Evolutionary conservation across 1,140 invertebrate species (phyloP), one percentile per base, ranked within the genome.

Genomic region (Bombus terrestris): DNA sequence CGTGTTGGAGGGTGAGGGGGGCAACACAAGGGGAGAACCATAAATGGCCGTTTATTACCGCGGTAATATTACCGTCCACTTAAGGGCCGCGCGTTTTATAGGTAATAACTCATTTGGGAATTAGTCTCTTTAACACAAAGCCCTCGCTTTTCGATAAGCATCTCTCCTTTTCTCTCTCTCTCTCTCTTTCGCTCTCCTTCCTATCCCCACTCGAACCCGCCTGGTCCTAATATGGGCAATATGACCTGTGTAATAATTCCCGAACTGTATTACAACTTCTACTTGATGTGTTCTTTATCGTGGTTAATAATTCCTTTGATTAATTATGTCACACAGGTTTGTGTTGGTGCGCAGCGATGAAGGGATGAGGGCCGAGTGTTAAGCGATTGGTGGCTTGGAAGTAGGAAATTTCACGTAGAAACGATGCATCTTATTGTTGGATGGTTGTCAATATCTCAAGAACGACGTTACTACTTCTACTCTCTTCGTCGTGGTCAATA

Each of bases 1-100:
- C 78, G 59, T 6, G 41, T 18, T 77, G 57, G 28, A 22, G 28
- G n/a, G 32, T 43, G 76, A n/a, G 3, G 5, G 47, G 66, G 69
- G 69, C 41, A 53, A 22, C 47, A 53, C 47, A 59, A 78, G 47
- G 47, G 32, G 43, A 62, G 77, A 81, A 39, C 81, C 93, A 93
- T 94, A 94, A 94, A 94, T 91, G 93, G 85, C 87, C 92, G 88
- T 94, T 94, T 94, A 94, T 94, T 93, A 93, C 93, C 84, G 82
- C 89, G 90, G 90, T 92, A 93, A 93, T 93, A 93, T 93, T 93
- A 93, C 92, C 92, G 88, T 92, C 91, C 92, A 91, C 88, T 92
- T 88, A 90, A 93, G 90, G 88, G 83, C 89, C 91, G 86, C 82
- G 86, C 87, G 83, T 94, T 93, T 93, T 94, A 93, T 94, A 92